These are phyloP conservation scores for Carapus acus DNA, from an alignment of 2,797 vertebrate species.

Conservation along the genomic window DNA sequence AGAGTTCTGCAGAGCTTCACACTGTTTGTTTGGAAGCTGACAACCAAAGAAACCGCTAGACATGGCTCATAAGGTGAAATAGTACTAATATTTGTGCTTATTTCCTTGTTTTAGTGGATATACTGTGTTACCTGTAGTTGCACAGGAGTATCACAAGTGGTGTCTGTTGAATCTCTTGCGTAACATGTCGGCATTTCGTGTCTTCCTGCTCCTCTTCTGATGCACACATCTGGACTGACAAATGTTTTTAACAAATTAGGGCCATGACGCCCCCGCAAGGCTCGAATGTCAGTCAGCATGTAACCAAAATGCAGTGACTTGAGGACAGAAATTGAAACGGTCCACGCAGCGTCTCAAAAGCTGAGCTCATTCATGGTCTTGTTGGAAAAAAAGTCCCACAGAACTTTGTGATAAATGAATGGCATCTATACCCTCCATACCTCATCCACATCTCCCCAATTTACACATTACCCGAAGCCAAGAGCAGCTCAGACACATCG, in stretches of 20 bases:
- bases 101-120: no score
- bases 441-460: conserved; percentile 53
- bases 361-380: conserved; percentile 35
- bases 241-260: conserved; percentile 17
- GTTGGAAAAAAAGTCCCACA: conserved; percentile 44
- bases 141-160: no score
- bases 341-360: conserved; percentile 42
- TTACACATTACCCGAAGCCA: conserved; percentile 31
- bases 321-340: conserved; percentile 15
- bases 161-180: no score
- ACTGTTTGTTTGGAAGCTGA: no score
- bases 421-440: conserved; percentile 43
- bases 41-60: no score
- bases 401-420: conserved; percentile 54
- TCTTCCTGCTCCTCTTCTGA: conserved; percentile 2
- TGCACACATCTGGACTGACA: conserved; percentile 5
- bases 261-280: neutral
- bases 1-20: no score
- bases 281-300: neutral
- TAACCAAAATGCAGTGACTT: neutral
- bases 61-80: no score
- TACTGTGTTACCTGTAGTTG: no score
- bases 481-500: conserved; percentile 39
- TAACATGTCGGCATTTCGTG: neutral
- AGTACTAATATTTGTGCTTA: no score